Percentiles rank a stretch among this genome's conserved stretches.
Evolutionary conservation across 2,888 invertebrate genomes (phyloP).

Genomic region (Andrena fulva): DNA sequence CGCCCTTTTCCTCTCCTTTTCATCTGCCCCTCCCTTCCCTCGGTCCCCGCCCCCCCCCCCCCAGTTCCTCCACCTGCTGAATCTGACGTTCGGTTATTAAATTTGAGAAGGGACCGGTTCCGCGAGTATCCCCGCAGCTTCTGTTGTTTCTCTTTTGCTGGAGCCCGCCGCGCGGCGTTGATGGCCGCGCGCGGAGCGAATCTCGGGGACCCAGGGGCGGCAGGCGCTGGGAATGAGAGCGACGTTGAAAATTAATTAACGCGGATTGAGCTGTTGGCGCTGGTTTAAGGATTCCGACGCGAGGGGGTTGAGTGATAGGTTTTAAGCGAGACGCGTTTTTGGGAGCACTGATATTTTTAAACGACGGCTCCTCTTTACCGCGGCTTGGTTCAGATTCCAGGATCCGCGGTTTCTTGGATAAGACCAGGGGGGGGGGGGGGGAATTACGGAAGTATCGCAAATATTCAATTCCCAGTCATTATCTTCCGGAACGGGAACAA

Average conservation of each 20-base stretch:
- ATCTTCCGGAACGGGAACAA: not conserved
- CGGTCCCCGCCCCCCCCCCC: not conserved
- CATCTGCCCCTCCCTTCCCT: conserved; percentile 25
- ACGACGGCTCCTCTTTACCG: too few relatives aligned
- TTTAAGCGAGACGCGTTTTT: too few relatives aligned
- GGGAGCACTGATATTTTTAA: too few relatives aligned
- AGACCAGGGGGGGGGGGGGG: too few relatives aligned
- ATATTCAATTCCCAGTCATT: too few relatives aligned
- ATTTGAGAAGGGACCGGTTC: conserved; percentile 41
- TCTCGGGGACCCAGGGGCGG: not conserved
- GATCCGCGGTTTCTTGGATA: too few relatives aligned
- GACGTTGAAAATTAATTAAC: conserved; percentile 2
- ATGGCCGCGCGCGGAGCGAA: conserved; percentile 17
- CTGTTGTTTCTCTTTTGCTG: conserved; percentile 20
- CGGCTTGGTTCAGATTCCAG: too few relatives aligned
- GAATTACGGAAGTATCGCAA: not conserved
- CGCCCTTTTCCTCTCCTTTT: conserved; percentile 2
- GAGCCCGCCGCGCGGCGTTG: conserved; percentile 8
- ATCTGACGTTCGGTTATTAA: conserved; percentile 45
- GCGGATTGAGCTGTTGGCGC: not conserved
- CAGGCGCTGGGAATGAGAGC: not conserved
- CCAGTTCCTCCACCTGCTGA: not conserved
- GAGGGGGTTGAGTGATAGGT: not conserved
- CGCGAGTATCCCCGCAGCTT: conserved; percentile 21
- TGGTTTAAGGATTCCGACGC: not conserved